Conservation (phyloP, 2,797 vertebrate genomes). For the Poeciliopsis paucimaculata region DNA sequence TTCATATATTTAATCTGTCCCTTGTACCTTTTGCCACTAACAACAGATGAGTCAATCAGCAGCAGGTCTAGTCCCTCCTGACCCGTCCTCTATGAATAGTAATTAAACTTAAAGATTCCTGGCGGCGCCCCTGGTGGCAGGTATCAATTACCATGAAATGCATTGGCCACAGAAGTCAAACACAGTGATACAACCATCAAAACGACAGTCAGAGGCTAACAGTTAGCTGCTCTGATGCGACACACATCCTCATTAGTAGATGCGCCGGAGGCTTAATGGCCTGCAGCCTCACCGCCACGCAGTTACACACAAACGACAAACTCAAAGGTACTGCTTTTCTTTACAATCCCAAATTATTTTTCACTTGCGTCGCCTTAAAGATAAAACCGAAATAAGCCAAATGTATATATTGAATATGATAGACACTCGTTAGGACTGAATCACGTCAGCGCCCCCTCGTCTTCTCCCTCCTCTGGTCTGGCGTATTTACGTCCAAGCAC, state of each 20-base stretch:
- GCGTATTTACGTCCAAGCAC: slow-evolving; percentile 7
- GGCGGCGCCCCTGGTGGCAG: background rate
- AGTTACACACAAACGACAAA: slow-evolving; percentile 13
- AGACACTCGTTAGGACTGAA: slow-evolving; percentile 15
- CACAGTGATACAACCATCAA: background rate
- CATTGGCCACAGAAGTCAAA: background rate
- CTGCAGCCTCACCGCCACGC: slow-evolving; percentile 19
- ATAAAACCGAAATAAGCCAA: background rate
- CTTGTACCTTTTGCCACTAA: no score
- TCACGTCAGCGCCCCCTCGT: background rate
- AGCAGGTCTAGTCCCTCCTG: no score
- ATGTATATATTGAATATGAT: slow-evolving; percentile 14
- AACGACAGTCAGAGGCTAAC: slow-evolving; percentile 11
- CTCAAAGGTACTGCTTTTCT: background rate
- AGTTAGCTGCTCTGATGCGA: slow-evolving; percentile 38
- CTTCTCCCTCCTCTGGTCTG: background rate
- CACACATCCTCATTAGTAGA: slow-evolving; percentile 49
- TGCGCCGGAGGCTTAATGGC: slow-evolving; percentile 32
- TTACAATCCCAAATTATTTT: slow-evolving; percentile 21
- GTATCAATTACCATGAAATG: background rate
- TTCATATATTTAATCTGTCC: no score
- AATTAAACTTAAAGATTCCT: no score
- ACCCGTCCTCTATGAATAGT: no score
- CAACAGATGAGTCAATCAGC: no score
- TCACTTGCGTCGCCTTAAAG: background rate